Evolutionary conservation across 37 sponge, comb jelly and placozoan genomes (phyloP).

Genomic region (Beroe forskalii): DNA sequence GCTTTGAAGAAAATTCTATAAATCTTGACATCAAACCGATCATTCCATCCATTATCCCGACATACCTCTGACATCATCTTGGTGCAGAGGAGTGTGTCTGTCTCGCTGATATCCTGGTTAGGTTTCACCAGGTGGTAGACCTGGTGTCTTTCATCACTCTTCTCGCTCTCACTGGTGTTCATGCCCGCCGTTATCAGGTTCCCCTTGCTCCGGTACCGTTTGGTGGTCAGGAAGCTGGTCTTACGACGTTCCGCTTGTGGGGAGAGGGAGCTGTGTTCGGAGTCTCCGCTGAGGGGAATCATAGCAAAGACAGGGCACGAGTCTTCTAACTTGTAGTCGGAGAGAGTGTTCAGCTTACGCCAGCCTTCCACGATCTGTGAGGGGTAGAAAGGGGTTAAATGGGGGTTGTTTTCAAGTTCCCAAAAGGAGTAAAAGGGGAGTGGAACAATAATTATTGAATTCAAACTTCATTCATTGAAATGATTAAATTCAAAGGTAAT

Average conservation of each 20-base stretch:
- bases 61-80: constrained; percentile 66
- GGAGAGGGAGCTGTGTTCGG: constrained; percentile 45
- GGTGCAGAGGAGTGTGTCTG: constrained; percentile 52
- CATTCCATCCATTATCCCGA: too few species aligned
- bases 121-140: constrained; percentile 62
- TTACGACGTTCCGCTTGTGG: constrained; percentile 6
- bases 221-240: constrained; percentile 35
- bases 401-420: not conserved
- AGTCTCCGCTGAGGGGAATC: constrained; percentile 52
- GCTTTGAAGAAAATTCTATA: too few species aligned
- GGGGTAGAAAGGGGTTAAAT: not conserved
- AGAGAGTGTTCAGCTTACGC: constrained; percentile 39
- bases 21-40: too few species aligned
- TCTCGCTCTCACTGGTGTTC: constrained; percentile 40
- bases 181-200: constrained; percentile 54
- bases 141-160: constrained; percentile 58
- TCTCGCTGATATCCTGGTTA: not conserved
- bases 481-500: too few species aligned
- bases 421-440: too few species aligned
- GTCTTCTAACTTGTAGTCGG: constrained; percentile 26
- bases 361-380: constrained; percentile 28
- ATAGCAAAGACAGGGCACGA: not conserved
- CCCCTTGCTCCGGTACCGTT: constrained; percentile 54
- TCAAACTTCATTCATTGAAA: too few species aligned
- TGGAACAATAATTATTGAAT: too few species aligned